Evolutionary conservation across 2,113 vertebrate species (phyloP).

Genomic region (Tetrao urogallus): DNA sequence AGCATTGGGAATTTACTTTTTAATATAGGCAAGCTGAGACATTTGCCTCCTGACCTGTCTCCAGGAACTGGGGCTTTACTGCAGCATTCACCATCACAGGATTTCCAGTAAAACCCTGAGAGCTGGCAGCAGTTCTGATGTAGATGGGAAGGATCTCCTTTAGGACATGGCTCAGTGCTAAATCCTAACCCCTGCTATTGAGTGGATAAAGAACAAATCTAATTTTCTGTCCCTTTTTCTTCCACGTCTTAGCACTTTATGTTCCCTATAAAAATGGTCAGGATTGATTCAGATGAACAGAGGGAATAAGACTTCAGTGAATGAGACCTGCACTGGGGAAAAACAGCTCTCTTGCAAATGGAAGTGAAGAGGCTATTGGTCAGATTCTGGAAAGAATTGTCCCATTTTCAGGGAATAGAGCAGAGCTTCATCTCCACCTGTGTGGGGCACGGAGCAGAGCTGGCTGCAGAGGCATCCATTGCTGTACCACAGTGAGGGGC

Average conservation of each 20-base stretch:
- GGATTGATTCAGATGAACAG: background rate
- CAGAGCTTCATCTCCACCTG: background rate
- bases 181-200: background rate
- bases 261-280: slow-evolving; percentile 3
- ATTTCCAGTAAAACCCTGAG: background rate
- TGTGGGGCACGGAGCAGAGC: background rate
- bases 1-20: background rate
- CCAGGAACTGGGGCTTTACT: background rate
- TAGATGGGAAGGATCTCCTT: background rate
- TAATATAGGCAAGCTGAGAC: background rate
- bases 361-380: background rate
- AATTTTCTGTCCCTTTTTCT: background rate
- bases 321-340: background rate
- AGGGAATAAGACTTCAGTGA: background rate
- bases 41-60: background rate
- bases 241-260: slow-evolving; percentile 8
- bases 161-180: background rate
- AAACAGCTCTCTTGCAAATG: background rate
- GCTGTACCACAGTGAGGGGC: background rate
- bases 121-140: background rate
- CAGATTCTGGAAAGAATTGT: background rate
- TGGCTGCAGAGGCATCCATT: fast-evolving
- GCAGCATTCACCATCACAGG: background rate
- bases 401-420: slow-evolving; percentile 10
- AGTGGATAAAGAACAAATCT: background rate